Base-by-base conservation (phyloP, 1,140 invertebrate species). In the Teleogryllus occipitalis region DNA sequence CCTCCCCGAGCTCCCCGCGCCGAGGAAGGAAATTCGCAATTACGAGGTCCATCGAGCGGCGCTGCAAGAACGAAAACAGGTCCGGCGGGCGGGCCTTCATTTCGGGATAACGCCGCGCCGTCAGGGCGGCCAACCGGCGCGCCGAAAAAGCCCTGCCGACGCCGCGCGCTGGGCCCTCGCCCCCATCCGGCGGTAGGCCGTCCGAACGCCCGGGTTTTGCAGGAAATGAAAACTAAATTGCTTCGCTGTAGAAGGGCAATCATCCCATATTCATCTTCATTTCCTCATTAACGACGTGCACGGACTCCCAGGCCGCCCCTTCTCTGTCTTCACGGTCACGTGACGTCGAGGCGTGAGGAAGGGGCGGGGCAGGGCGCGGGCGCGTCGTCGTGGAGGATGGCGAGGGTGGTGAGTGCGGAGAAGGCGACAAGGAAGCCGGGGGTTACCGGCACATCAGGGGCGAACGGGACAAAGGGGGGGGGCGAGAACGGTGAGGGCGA, bases 201-300 rank as follows among this genome's bases (percentile, higher is more conserved):
- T 18, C 54, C 18, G 7, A 65, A 65, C 54, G 54, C 54, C 54
- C 54, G 54, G 54, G 54, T 65, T 65, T 65, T 65, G 54, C 54
- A 65, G 54, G 54, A 65, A 65, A 65, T 65, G 54, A 65, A 65
- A 65, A 65, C 54, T 65, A 65, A 65, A 65, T 65, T 65, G 54
- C 54, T 65, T 65, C 54, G 54, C 54, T 65, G 54, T 65, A 65
- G 54, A 65, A 65, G 54, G 54, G 54, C 54, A 65, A 65, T 65
- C 54, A 65, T 65, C 54, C 54, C 54, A 65, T 65, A 65, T 65
- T 65, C 54, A 65, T 65, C 54, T 65, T 65, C 54, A 65, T 65
- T 65, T 65, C 54, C 54, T 65, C 18, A 65, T 65, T 65, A 65
- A 65, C 54, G 54, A 65, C 54, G 54, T 65, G 54, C 54, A 65